These are phyloP conservation scores for Peromyscus polionotus DNA, from an alignment of 2,113 vertebrate species.

Conservation along the genomic window DNA sequence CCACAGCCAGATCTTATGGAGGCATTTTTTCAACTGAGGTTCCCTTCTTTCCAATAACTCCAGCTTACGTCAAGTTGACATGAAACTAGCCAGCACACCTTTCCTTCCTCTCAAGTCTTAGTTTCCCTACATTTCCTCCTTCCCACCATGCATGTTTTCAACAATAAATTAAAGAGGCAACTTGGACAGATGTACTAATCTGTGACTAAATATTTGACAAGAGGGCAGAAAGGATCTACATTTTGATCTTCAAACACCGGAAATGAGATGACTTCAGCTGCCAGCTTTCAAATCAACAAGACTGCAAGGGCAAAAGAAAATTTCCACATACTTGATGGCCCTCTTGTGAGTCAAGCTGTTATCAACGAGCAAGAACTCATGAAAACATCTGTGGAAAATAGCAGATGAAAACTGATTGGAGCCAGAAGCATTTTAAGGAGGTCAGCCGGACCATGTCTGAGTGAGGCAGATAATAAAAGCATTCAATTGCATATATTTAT, in stretches of 20 bases:
- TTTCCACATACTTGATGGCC: conserved; percentile 50
- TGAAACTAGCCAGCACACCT: neutral
- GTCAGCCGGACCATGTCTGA: conserved; percentile 6
- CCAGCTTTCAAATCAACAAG: conserved; percentile 71
- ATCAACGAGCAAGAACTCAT: conserved; percentile 37
- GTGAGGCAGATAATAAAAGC: conserved; percentile 43
- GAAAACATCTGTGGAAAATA: conserved; percentile 63
- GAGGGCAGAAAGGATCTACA: conserved; percentile 69
- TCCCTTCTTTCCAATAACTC: neutral
- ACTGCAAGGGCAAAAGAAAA: conserved; percentile 75
- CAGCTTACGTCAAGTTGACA: neutral
- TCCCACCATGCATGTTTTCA: conserved; percentile 1
- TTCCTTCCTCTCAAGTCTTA: neutral
- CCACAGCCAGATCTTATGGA: neutral
- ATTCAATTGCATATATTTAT: neutral
- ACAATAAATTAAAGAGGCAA: conserved; percentile 64
- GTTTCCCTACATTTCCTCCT: conserved; percentile 14
- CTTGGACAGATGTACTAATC: conserved; percentile 59
- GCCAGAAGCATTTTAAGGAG: neutral
- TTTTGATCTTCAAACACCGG: conserved; percentile 71
- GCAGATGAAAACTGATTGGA: conserved; percentile 64
- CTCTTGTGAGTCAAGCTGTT: conserved; percentile 64
- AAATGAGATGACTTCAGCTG: conserved; percentile 77
- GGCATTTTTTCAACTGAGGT: neutral
- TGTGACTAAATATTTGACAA: conserved; percentile 80